Base-by-base conservation (phyloP, 1,140 invertebrate genomes). In the Leptinotarsa texana region DNA sequence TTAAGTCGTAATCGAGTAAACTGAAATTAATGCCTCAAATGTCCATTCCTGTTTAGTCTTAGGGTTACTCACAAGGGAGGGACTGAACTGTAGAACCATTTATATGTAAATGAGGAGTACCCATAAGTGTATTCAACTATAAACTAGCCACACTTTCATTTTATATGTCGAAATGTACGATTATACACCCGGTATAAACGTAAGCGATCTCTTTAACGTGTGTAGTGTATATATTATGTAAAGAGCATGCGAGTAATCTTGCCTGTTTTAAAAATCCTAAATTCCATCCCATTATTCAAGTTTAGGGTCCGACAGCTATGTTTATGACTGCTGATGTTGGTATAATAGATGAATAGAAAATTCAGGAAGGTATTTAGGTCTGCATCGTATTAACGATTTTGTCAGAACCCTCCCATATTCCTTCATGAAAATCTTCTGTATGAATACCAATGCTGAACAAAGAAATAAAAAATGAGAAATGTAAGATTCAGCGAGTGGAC, bases 351-450 rank as follows among this genome's bases (percentile, higher is more conserved):
- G 63, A 65, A 33, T 65, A 22, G 21, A 65, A 22, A 65, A 24
- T 65, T 65, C 22, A 18, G 27, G 51, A n/a, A 33, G 63, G 63
- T 65, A 65, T 65, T 65, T 65, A 24, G 63, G 21, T 65, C n/a
- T 65, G 22, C 63, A 22, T 11, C 63, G 22, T 65, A 65, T 65
- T 65, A 65, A 65, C 51, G 63, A 22, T 22, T 65, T 65, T 65
- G 63, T 65, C 63, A 33, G 63, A 66, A 21, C 63, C 63, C 22
- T 66, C 13, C 15, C 22, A 24, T 66, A 6, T 15, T 22, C 27
- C 22, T 66, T 57, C 51, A 57, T 18, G 51, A 57, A 57, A 57
- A 17, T 18, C 17, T 17, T 17, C n/a, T 42, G 33, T 17, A 17
- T 57, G 51, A 57, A 57, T 57, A 57, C 51, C 51, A n/a, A 57